Evolutionary conservation across 2,797 vertebrate species (phyloP).

Genomic region (Adrianichthys oophorus): DNA sequence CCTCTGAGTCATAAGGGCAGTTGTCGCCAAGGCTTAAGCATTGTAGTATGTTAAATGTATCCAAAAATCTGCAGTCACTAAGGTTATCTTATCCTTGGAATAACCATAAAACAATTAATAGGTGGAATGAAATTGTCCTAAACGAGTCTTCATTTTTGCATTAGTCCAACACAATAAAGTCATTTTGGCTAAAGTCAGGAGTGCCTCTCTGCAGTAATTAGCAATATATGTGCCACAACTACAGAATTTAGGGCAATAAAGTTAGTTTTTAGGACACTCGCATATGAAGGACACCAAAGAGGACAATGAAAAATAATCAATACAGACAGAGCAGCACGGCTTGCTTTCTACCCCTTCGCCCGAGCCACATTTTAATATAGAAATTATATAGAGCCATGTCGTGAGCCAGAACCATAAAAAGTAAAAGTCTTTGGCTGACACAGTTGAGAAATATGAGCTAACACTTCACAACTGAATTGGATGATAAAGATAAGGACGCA

Average conservation of each 20-base stretch:
- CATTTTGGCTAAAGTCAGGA: slow-evolving; percentile 24
- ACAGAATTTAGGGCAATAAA: slow-evolving; percentile 31
- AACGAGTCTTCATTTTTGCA: slow-evolving; percentile 19
- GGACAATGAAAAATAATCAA: slow-evolving; percentile 3
- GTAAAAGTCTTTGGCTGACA: slow-evolving; percentile 11
- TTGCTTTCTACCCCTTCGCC: slow-evolving; percentile 2
- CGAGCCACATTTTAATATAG: background rate
- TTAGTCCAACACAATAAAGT: slow-evolving; percentile 51
- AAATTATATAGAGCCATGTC: background rate
- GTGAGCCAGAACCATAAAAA: background rate
- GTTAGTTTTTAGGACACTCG: slow-evolving; percentile 8
- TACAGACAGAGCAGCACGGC: background rate
- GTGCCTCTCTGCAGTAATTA: slow-evolving; percentile 38
- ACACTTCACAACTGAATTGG: slow-evolving; percentile 11
- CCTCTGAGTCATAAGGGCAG: too few relatives aligned
- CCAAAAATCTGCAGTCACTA: slow-evolving; percentile 8
- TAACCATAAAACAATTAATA: too few relatives aligned
- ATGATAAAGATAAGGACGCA: slow-evolving; percentile 22
- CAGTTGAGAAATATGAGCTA: slow-evolving; percentile 13
- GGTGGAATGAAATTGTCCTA: too few relatives aligned
- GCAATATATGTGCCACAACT: slow-evolving; percentile 37
- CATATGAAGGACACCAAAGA: background rate
- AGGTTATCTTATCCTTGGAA: background rate
- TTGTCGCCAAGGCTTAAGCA: background rate
- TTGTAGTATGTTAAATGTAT: slow-evolving; percentile 19